Percentiles rank a stretch among this genome's conserved stretches.
These are phyloP conservation scores for Ceratothoa steindachneri DNA, from an alignment of 2,888 invertebrate species.

Conservation along the genomic window DNA sequence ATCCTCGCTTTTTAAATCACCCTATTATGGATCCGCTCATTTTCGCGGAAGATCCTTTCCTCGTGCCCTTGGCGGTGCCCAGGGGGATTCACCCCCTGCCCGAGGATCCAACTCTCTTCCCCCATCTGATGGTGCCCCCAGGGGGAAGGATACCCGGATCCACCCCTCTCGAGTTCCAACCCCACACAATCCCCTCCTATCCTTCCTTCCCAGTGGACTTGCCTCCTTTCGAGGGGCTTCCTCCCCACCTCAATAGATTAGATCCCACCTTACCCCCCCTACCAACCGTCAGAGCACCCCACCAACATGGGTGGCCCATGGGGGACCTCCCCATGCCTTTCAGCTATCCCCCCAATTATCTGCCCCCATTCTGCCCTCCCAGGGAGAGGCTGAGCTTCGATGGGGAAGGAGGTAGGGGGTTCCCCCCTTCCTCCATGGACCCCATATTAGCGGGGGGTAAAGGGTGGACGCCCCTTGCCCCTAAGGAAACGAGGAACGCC, in stretches of 20 bases:
- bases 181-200: neutral
- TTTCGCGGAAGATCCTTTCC: neutral
- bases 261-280: neutral
- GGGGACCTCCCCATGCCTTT: too few species aligned
- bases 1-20: neutral
- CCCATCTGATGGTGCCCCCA: conserved; percentile 28
- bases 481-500: neutral
- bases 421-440: neutral
- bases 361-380: neutral
- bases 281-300: too few species aligned
- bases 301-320: too few species aligned
- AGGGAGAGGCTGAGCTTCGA: neutral
- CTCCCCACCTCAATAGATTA: neutral
- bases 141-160: neutral
- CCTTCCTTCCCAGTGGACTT: neutral
- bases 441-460: neutral
- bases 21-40: neutral
- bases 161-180: neutral
- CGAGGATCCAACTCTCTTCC: conserved; percentile 27
- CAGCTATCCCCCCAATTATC: conserved; percentile 2
- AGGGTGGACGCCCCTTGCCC: neutral
- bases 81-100: conserved; percentile 24
- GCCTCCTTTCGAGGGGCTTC: neutral
- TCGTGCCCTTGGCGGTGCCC: neutral
- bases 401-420: neutral